These are phyloP conservation scores for Chrysolina oricalcia DNA, from an alignment of 2,888 invertebrate genomes.

Conservation along the genomic window DNA sequence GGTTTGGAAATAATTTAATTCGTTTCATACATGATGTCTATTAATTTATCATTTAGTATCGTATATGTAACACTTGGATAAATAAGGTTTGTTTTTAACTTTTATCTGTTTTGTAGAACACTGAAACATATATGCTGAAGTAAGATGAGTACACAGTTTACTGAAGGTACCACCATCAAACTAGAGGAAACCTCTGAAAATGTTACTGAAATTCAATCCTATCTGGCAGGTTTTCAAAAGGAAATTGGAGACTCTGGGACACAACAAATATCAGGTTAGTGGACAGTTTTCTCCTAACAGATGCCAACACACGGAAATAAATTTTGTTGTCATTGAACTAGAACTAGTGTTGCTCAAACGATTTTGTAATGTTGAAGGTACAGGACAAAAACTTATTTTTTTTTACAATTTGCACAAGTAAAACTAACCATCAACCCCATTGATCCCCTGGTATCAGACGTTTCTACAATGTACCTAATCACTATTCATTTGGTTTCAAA, in stretches of 20 bases:
- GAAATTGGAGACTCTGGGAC: constrained; percentile 78
- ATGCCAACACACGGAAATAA: no score
- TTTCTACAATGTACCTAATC: no score
- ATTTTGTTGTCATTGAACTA: no score
- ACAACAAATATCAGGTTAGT: constrained; percentile 71
- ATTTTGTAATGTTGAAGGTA: no score
- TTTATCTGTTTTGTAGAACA: neutral
- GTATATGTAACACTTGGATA: neutral
- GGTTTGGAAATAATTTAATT: neutral
- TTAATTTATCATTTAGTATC: neutral
- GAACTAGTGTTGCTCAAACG: no score
- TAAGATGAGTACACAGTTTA: constrained; percentile 69
- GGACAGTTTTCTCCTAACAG: neutral
- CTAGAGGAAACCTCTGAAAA: constrained; percentile 72
- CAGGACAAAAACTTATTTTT: no score
- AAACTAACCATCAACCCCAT: no score
- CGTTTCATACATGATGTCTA: neutral
- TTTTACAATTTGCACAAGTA: no score
- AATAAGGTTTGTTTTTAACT: neutral
- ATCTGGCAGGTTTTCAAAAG: constrained; percentile 87
- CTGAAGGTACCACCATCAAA: constrained; percentile 69
- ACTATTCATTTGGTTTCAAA: no score
- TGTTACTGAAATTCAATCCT: constrained; percentile 85
- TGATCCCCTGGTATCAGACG: no score
- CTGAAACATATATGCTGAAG: constrained; percentile 32